phyloP scores from a whole-genome alignment of 2,888 invertebrate genomes.

The Odontothrips loti region DNA sequence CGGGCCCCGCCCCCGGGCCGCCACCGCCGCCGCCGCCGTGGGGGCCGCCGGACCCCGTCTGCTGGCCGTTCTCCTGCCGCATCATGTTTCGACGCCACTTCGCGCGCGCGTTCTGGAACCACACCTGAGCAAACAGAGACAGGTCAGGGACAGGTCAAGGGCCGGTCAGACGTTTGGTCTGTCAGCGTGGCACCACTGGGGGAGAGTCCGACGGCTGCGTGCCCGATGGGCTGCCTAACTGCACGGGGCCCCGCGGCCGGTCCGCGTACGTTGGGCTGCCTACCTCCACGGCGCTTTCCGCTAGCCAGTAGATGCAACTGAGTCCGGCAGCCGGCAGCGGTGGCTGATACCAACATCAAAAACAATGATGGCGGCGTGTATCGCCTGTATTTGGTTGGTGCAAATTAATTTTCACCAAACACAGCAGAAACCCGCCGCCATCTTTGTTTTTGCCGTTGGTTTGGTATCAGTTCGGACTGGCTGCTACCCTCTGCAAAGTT shows the following conservation, averaged over 20 bases:
- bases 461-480: no score
- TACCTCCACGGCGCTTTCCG: constrained; percentile 38
- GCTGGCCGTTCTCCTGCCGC: constrained; percentile 66
- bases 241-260: background rate
- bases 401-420: no score
- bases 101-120: constrained; percentile 99
- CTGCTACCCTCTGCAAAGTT: no score
- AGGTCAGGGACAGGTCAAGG: background rate
- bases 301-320: no score
- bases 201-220: background rate
- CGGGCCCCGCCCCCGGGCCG: background rate
- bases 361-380: no score
- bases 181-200: background rate
- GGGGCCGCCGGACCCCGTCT: constrained; percentile 28
- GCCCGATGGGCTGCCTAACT: background rate
- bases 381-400: no score
- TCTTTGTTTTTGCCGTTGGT: no score
- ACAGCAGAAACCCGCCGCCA: no score
- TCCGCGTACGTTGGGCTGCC: background rate
- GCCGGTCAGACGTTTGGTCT: no score
- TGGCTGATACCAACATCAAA: no score
- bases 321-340: no score
- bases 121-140: constrained; percentile 63
- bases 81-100: constrained; percentile 95
- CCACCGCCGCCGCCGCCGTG: constrained; percentile 18